Evolutionary conservation across 2,888 invertebrate genomes (phyloP).

Genomic region (Bembecia ichneumoniformis): DNA sequence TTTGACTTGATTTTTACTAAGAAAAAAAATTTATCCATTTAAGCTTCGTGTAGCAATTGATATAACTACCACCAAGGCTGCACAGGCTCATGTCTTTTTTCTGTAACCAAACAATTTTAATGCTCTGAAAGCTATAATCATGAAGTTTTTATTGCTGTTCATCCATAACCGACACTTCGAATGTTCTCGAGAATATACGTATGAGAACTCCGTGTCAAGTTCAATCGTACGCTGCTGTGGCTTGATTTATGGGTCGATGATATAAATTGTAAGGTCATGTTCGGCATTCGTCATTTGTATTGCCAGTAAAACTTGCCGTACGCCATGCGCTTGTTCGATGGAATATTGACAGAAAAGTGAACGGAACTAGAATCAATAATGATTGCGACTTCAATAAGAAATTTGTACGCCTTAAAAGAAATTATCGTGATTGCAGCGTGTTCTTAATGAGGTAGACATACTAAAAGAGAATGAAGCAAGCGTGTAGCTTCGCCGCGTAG

Average conservation of each 20-base stretch:
- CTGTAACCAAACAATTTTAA: slow-evolving; percentile 59
- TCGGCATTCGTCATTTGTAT: slow-evolving; percentile 52
- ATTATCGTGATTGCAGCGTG: slow-evolving; percentile 16
- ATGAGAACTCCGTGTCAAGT: slow-evolving; percentile 48
- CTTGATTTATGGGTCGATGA: slow-evolving; percentile 57
- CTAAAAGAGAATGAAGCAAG: slow-evolving; percentile 27
- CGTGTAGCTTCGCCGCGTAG: slow-evolving; percentile 24
- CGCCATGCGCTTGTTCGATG: slow-evolving; percentile 38
- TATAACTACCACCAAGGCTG: too few relatives aligned
- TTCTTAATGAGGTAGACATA: slow-evolving; percentile 41
- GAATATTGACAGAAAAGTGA: slow-evolving; percentile 35
- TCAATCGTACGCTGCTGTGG: slow-evolving; percentile 47
- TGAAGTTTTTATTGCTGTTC: slow-evolving; percentile 66
- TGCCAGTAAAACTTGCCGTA: slow-evolving; percentile 51
- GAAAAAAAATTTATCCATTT: too few relatives aligned
- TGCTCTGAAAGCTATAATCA: slow-evolving; percentile 62
- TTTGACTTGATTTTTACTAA: too few relatives aligned
- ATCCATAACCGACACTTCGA: slow-evolving; percentile 30
- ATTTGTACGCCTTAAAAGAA: not conserved
- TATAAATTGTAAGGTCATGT: slow-evolving; percentile 61
- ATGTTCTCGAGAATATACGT: not conserved
- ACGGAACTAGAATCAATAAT: slow-evolving; percentile 21
- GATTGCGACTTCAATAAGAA: not conserved
- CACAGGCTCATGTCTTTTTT: slow-evolving; percentile 22
- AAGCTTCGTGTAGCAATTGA: too few relatives aligned